Base-by-base conservation (phyloP, 1,140 invertebrate species). In the Ceratitis capitata region DNA sequence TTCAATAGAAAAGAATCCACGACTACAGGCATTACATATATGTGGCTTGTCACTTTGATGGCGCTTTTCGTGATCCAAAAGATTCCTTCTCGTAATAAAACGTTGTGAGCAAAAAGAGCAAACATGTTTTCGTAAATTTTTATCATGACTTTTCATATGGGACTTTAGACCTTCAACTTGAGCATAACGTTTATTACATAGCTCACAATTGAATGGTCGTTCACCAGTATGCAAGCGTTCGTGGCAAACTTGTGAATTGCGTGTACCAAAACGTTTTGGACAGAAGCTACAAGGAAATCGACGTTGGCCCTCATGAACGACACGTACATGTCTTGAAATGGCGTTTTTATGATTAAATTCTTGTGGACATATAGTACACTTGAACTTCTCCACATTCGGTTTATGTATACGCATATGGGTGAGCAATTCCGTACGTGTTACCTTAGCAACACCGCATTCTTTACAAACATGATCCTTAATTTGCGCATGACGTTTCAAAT, bases 361-460 rank as follows among this genome's bases (percentile, higher is more conserved):
- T 61, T 91, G 89, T 26, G 89, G 89, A 42, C 89, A 91, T 51
- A 89, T 88, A 14, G 88, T 84, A 83, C 89, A 91, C 74, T 91
- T 91, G 69, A 91, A 91, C 58, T 89, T 89, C 84, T 91, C 88
- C 87, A 88, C 87, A 86, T 89, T 89, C 23, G 89, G 89, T 86
- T 89, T 88, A 74, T 91, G 89, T 9, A 88, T 89, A 32, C 89
- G 89, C 85, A 91, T 87, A 85, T 91, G 89, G n/a, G 88, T 91
- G 7, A 87, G 84, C 4, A 91, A 82, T 78, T 91, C 89, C 39
- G 89, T 89, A 9, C 89, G 85, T 5, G 89, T 91, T 12, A 91
- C 89, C 83, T 91, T 91, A 1, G 88, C 89, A 23, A 89, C 89
- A 12, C 89, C 89, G 14, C 89, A 91, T 12, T 88, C 87, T 82